phyloP scores from a whole-genome alignment of 2,888 invertebrate genomes.

The Eupithecia subumbrata region DNA sequence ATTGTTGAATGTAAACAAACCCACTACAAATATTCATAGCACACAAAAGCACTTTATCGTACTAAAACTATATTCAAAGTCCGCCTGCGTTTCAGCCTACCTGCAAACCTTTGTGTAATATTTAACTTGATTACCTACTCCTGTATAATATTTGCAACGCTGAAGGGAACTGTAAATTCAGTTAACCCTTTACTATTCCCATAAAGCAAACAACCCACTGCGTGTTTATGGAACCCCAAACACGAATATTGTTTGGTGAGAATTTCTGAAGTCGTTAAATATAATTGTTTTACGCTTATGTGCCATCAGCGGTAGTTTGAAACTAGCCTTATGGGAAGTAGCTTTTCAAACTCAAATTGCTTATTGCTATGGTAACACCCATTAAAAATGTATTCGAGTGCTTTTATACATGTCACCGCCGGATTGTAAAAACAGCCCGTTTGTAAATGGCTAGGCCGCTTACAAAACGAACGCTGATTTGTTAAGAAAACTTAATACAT shows the following conservation, averaged over 20 bases:
- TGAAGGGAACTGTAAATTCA: constrained; percentile 34
- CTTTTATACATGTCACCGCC: too few relatives aligned
- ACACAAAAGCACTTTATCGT: too few relatives aligned
- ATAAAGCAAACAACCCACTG: constrained; percentile 35
- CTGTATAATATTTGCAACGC: constrained; percentile 35
- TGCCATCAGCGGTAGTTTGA: constrained; percentile 6
- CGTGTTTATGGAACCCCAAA: constrained; percentile 30
- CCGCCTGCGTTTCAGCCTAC: constrained; percentile 9
- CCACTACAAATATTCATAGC: too few relatives aligned
- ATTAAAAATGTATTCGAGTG: too few relatives aligned
- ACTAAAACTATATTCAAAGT: constrained; percentile 11
- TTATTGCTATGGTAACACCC: neutral
- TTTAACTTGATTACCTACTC: constrained; percentile 29
- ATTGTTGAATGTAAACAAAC: too few relatives aligned
- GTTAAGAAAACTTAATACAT: neutral
- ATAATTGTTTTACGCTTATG: constrained; percentile 24
- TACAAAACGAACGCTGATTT: neutral
- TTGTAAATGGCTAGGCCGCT: neutral
- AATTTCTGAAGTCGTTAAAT: constrained; percentile 28
- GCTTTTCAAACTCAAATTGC: neutral
- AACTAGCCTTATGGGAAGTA: neutral
- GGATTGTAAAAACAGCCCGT: neutral
- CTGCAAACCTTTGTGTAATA: constrained; percentile 31
- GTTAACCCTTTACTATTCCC: constrained; percentile 35
- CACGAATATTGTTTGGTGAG: constrained; percentile 32